phyloP scores from a whole-genome alignment of 2,888 invertebrate species.

The Tortrix viridana region DNA sequence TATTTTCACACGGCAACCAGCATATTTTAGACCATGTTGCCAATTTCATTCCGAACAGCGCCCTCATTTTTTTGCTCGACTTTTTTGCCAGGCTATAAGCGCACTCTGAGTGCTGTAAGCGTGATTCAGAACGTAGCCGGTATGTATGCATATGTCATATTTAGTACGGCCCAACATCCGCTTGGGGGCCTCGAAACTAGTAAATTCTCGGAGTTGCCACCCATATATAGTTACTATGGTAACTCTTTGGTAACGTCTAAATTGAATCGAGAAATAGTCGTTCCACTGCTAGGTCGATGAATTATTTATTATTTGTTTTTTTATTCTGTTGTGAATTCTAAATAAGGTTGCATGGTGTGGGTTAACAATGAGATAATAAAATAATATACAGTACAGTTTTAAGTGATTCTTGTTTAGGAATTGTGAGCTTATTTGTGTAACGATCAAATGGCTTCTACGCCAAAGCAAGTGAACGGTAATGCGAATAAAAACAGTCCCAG shows the following conservation, averaged over 20 bases:
- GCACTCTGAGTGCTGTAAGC: too few species aligned
- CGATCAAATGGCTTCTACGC: constrained; percentile 71
- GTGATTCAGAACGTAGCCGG: too few species aligned
- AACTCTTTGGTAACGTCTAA: constrained; percentile 13
- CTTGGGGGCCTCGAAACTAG: too few species aligned
- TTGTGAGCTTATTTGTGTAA: constrained; percentile 26
- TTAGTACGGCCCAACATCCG: too few species aligned
- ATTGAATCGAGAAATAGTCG: constrained; percentile 28
- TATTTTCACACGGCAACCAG: too few species aligned
- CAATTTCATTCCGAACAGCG: too few species aligned
- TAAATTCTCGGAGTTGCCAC: too few species aligned
- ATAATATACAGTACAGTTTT: constrained; percentile 34
- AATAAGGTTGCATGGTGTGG: constrained; percentile 32
- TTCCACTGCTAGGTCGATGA: constrained; percentile 28
- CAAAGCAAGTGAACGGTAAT: constrained; percentile 75
- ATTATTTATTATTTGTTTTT: constrained; percentile 37
- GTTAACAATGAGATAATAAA: constrained; percentile 35
- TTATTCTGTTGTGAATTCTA: constrained; percentile 31
- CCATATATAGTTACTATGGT: too few species aligned
- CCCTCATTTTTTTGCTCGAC: too few species aligned
- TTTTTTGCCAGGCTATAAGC: too few species aligned
- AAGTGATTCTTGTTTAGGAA: constrained; percentile 34
- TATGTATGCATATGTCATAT: too few species aligned
- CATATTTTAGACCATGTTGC: too few species aligned
- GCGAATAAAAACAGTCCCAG: constrained; percentile 70